Conservation (phyloP, 2,113 vertebrate genomes). For the Diadophis punctatus region DNA sequence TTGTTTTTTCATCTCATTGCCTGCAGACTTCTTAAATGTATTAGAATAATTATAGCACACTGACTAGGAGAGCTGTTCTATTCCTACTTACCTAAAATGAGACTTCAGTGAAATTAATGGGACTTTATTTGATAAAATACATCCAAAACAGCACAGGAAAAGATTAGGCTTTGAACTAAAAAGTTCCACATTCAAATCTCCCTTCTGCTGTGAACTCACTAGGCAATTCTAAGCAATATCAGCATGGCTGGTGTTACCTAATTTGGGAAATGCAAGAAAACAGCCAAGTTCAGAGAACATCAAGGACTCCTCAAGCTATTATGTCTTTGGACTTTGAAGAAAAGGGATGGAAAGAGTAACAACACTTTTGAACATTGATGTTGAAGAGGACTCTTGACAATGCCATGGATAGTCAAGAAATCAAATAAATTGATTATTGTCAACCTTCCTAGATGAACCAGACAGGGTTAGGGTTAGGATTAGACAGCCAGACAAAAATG, state of each 20-base stretch:
- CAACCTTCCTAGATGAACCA: neutral
- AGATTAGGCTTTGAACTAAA: neutral
- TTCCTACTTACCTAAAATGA: neutral
- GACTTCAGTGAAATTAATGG: neutral
- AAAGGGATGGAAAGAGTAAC: neutral
- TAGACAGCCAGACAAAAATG: neutral
- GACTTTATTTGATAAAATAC: neutral
- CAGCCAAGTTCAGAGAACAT: neutral
- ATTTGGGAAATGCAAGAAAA: neutral
- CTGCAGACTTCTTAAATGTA: neutral
- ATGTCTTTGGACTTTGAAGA: neutral
- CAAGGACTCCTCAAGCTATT: neutral
- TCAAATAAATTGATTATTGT: neutral
- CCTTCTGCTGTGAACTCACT: neutral
- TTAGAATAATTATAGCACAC: neutral
- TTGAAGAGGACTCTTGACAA: neutral
- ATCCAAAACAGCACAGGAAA: neutral
- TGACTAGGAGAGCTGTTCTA: neutral
- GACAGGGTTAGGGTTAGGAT: neutral
- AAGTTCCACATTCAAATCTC: neutral
- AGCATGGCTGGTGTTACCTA: neutral
- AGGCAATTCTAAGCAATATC: no score
- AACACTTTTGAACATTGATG: neutral
- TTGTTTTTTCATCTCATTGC: slow-evolving; percentile 20
- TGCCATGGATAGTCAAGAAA: neutral